Percentiles rank a stretch among this genome's conserved stretches.
Evolutionary conservation across 1,140 invertebrate species (phyloP).

Genomic region (Drosophila sturtevanti): DNA sequence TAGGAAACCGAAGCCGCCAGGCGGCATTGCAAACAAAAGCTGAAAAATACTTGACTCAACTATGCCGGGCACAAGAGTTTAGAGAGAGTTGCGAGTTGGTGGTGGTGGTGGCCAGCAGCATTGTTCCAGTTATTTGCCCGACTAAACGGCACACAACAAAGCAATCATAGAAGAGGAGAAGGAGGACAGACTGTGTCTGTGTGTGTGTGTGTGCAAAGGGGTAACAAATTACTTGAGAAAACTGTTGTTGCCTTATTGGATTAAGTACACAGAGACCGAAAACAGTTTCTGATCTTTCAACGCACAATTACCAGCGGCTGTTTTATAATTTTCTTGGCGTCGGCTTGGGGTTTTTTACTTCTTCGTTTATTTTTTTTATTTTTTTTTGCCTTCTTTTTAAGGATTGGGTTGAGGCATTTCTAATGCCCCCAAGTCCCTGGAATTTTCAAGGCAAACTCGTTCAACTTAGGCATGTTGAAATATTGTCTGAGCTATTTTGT

Average conservation of each 20-base stretch:
- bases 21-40: conserved; percentile 61
- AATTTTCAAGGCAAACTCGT: background rate
- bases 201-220: conserved; percentile 36
- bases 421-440: background rate
- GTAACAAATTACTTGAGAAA: conserved; percentile 78
- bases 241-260: conserved; percentile 79
- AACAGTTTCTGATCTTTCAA: conserved; percentile 63
- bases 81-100: conserved; percentile 18
- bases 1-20: conserved; percentile 16
- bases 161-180: background rate
- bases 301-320: conserved; percentile 76
- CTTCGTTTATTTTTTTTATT: conserved; percentile 2
- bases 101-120: conserved; percentile 22
- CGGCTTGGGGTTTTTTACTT: background rate
- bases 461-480: background rate
- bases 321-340: conserved; percentile 65
- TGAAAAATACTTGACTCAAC: conserved; percentile 75
- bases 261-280: conserved; percentile 51
- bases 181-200: background rate
- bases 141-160: conserved; percentile 75
- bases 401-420: conserved; percentile 4
- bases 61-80: conserved; percentile 54
- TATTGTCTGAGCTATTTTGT: conserved; percentile 13
- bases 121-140: conserved; percentile 70
- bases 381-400: too few species aligned